phyloP scores from a whole-genome alignment of 2,888 invertebrate species.

The Sipunculus nudus region DNA sequence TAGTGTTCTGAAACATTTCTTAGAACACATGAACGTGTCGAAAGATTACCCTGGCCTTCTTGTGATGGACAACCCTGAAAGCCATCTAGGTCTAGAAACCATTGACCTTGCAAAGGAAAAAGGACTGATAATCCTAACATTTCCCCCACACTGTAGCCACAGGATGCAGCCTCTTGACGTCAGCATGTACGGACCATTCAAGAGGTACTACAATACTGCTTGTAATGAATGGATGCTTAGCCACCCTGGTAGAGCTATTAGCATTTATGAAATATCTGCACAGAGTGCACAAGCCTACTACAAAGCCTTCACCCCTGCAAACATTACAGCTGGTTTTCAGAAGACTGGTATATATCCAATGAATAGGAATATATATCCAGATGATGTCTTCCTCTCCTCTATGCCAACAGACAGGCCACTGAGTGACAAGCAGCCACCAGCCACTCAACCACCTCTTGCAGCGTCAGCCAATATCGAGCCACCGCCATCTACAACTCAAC shows the following conservation, averaged over 20 bases:
- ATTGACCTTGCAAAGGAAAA: conserved; percentile 56
- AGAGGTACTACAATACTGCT: conserved; percentile 49
- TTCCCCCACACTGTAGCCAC: conserved; percentile 65
- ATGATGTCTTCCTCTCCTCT: conserved; percentile 29
- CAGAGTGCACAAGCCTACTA: conserved; percentile 57
- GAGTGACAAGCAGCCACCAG: no score
- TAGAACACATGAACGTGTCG: conserved; percentile 45
- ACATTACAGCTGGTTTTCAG: conserved; percentile 59
- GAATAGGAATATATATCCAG: conserved; percentile 54
- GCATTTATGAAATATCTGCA: conserved; percentile 64
- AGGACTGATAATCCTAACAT: conserved; percentile 62
- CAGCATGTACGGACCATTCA: conserved; percentile 63
- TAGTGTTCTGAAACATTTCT: conserved; percentile 51
- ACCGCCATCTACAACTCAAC: no score
- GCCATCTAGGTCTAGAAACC: conserved; percentile 44
- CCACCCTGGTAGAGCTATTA: conserved; percentile 63
- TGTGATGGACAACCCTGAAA: conserved; percentile 53
- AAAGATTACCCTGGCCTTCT: conserved; percentile 46
- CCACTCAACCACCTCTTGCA: no score
- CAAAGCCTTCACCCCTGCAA: conserved; percentile 59
- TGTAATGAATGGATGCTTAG: conserved; percentile 52
- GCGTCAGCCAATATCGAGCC: no score
- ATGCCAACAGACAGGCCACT: no score
- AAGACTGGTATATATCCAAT: conserved; percentile 58
- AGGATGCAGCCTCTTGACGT: conserved; percentile 66